Base-by-base conservation (phyloP, 2,888 invertebrate genomes). In the Lydus trimaculatus region DNA sequence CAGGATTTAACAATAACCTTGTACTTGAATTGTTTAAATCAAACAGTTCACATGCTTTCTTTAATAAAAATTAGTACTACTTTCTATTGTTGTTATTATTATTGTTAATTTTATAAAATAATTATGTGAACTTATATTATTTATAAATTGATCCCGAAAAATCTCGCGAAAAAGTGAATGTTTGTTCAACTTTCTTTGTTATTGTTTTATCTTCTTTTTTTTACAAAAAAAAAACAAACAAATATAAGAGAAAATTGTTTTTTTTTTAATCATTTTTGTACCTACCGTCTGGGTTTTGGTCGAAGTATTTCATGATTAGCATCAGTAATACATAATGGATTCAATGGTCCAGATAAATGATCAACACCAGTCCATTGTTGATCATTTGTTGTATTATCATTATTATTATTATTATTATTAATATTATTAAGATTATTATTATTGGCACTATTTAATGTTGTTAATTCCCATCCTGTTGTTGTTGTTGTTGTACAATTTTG, bases 301-400 rank as follows among this genome's bases (percentile, higher is more conserved):
- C 94, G 87, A 73, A 95, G 89, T 81, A 95, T 95, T 86, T 95
- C 94, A 86, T 95, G 94, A 78, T 92, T 92, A 77, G 92, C 91
- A 84, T 91, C 91, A 63, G 91, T 89, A 78, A 91, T 90, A 82
- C 91, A 90, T 67, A 90, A 86, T 67, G 90, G 90, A 79, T 90
- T 90, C 69, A 90, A 84, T 33, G 90, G 90, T 71, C 90, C 89
- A 59, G 88, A 88, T 76, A 89, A 86, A 81, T 89, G 89, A 79
- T 90, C 90, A 67, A 88, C 87, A 75, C 88, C 88, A n/a, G 82
- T 83, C 85, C 85, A 85, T 56, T 82, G 82, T 64, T 81, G 81
- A 66, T 83, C 82, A n/a, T 5, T 56, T 56, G 56, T 56, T 28
- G 23, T 56, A n/a, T 13, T 56, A 15, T 56, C 8, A 13, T 52